phyloP scores from a whole-genome alignment of 2,888 invertebrate species.

The Aphodius granarius region DNA sequence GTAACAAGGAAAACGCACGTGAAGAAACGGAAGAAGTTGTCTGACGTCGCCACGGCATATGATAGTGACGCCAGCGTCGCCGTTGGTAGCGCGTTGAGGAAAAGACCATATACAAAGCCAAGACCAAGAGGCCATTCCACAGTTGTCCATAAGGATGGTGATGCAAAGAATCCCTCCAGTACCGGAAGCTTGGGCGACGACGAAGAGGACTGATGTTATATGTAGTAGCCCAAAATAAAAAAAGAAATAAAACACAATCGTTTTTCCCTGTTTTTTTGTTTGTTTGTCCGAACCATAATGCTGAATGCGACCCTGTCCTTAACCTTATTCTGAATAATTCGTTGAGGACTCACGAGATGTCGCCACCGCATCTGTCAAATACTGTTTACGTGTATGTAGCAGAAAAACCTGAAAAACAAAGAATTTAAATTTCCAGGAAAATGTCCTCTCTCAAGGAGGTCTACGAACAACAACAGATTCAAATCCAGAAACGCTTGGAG shows the following conservation, averaged over 20 bases:
- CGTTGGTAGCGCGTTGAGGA: constrained; percentile 19
- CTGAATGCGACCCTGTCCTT: not conserved
- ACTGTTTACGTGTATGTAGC: not conserved
- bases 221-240: constrained; percentile 11
- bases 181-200: constrained; percentile 30
- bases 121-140: constrained; percentile 20
- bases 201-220: constrained; percentile 17
- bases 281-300: not conserved
- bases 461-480: constrained; percentile 52
- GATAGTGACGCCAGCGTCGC: constrained; percentile 26
- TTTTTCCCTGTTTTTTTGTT: not conserved
- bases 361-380: not conserved
- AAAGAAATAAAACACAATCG: not conserved
- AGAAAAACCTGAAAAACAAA: not conserved
- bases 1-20: constrained; percentile 29
- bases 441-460: constrained; percentile 8
- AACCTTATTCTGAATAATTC: not conserved
- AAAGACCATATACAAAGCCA: not conserved
- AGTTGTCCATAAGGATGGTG: constrained; percentile 14
- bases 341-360: not conserved
- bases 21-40: constrained; percentile 29
- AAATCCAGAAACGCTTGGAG: constrained; percentile 60
- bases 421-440: not conserved
- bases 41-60: constrained; percentile 23
- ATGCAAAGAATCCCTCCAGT: constrained; percentile 19